Evolutionary conservation across 2,113 vertebrate genomes (phyloP), one percentile per base, ranked within the genome.

Genomic region (Pomatostomus ruficeps): DNA sequence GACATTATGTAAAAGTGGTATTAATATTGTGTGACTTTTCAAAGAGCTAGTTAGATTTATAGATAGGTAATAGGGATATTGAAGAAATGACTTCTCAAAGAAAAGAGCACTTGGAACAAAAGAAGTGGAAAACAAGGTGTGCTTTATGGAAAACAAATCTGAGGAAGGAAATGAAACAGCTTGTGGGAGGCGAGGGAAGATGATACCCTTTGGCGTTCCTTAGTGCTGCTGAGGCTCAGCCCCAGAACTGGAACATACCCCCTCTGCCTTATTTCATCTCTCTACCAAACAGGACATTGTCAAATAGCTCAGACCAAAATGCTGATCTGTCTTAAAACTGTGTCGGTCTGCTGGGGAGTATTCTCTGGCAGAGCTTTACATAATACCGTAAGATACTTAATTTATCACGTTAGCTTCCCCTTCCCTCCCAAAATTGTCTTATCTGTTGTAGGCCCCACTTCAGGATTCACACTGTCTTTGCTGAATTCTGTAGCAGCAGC

Each of bases 91-190:
- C 97, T 97, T 97, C 94, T 96, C 95, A 96, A 97, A 97, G 96
- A 80, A 85, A 95, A 97, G 96, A 98, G 97, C 98, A 95, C 98
- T 98, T 96, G 97, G 96, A 97, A 97, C 96, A 98, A 94, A 97
- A 91, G 93, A 91, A 95, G 72, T 92, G 92, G 95, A 94, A 97
- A 96, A 95, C 79, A 87, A 96, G 94, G 94, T 93, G 88, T 96
- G 86, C 83, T 70, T 94, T 95, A 94, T 31, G 85, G 95, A 96
- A 89, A 95, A 90, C 92, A 96, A 81, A 92, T 92, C 90, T 89
- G 95, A 96, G 95, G 92, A 89, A 94, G 89, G 97, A 97, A 97
- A 97, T 92, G 91, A 96, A 96, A 96, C 96, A 97, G 80, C 89
- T 74, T 55, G 74, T 87, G 88, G 38, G 90, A 57, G 85, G 88